phyloP scores from a whole-genome alignment of 1,140 invertebrate genomes.

The Drosophila novamexicana region DNA sequence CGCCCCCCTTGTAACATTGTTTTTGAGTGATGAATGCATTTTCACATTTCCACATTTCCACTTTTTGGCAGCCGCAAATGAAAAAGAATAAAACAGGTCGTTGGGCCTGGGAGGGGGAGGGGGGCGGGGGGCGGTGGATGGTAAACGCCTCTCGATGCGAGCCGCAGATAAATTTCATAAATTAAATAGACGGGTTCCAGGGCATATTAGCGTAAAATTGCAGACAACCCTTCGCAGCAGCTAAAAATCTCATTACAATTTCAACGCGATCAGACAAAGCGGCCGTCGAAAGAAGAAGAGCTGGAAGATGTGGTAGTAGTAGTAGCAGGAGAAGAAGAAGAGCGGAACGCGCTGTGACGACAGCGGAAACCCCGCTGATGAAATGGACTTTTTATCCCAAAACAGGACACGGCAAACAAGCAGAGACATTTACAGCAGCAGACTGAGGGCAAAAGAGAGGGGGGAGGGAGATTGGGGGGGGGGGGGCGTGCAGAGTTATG shows the following conservation, averaged over 20 bases:
- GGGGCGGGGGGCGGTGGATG: not conserved
- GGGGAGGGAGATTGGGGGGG: constrained; percentile 11
- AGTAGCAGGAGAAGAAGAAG: constrained; percentile 1
- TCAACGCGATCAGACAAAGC: constrained; percentile 80
- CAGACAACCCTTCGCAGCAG: constrained; percentile 55
- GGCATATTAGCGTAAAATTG: constrained; percentile 83
- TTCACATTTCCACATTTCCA: constrained; percentile 32
- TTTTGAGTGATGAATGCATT: constrained; percentile 67
- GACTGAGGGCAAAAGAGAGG: constrained; percentile 16
- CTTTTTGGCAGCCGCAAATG: constrained; percentile 52
- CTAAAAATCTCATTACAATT: constrained; percentile 83
- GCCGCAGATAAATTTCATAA: constrained; percentile 81
- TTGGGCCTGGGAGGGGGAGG: not conserved
- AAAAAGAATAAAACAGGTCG: constrained; percentile 29
- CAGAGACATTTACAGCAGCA: constrained; percentile 9
- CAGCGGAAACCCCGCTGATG: constrained; percentile 73
- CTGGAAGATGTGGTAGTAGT: not conserved
- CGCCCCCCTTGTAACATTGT: constrained; percentile 12
- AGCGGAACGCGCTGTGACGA: constrained; percentile 13
- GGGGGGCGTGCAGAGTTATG: constrained; percentile 52
- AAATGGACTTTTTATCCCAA: constrained; percentile 82
- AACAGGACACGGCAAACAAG: constrained; percentile 63
- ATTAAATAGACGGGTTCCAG: constrained; percentile 75
- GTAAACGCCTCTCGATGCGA: constrained; percentile 51
- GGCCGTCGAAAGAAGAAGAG: constrained; percentile 22